Evolutionary conservation across 1,140 invertebrate species (phyloP).

Genomic region (Amyelois transitella): DNA sequence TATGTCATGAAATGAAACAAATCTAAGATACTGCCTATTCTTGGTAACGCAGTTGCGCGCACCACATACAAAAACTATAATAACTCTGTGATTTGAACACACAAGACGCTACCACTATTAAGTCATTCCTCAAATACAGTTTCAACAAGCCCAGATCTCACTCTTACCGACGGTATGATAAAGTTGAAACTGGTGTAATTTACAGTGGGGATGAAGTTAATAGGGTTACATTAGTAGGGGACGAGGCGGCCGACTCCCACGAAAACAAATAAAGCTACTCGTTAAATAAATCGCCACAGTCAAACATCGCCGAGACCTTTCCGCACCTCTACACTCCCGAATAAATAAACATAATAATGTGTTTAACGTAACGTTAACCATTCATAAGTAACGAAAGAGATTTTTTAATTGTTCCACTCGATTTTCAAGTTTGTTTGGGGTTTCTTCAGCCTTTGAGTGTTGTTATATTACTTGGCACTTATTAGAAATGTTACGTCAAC

Average conservation of each 20-base stretch:
- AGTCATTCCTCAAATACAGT: conserved; percentile 37
- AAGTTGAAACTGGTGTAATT: conserved; percentile 32
- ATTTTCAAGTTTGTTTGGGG: background rate
- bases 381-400: conserved; percentile 6
- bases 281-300: conserved; percentile 44
- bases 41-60: too few species aligned
- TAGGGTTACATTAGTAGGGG: conserved; percentile 36
- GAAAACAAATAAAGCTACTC: conserved; percentile 46
- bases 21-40: too few species aligned
- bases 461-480: too few species aligned
- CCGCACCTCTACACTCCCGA: conserved; percentile 33
- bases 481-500: too few species aligned
- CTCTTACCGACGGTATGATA: conserved; percentile 20
- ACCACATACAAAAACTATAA: conserved; percentile 8
- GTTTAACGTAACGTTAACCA: conserved; percentile 14
- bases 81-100: conserved; percentile 23
- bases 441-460: too few species aligned
- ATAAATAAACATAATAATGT: conserved; percentile 33
- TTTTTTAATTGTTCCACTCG: background rate
- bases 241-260: conserved; percentile 21
- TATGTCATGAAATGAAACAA: too few species aligned
- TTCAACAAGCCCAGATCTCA: background rate
- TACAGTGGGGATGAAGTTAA: conserved; percentile 28
- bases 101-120: conserved; percentile 34
- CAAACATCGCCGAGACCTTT: conserved; percentile 39